These are phyloP conservation scores for Ciona savignyi DNA, from an alignment of 23 tunicate species.

Conservation along the genomic window DNA sequence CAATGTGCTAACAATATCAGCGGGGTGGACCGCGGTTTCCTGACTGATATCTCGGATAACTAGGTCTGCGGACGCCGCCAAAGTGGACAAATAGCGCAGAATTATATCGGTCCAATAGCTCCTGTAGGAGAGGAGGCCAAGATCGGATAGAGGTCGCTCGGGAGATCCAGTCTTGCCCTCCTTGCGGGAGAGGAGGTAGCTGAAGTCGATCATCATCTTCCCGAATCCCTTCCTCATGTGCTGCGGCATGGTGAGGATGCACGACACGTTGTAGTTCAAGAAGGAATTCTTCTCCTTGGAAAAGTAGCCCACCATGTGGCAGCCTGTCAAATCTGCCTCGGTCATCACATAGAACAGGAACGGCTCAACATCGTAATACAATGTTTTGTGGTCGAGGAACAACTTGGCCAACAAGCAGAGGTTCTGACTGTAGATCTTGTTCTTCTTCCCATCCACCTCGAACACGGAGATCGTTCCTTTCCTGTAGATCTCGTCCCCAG, in stretches of 20 bases:
- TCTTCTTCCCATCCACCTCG: conserved; percentile 95
- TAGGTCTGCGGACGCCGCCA: conserved; percentile 39
- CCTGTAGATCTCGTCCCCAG: conserved; percentile 96
- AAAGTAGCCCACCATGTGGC: conserved; percentile 96
- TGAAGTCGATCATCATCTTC: conserved; percentile 90
- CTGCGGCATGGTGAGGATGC: conserved; percentile 92
- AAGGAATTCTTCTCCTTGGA: conserved; percentile 96
- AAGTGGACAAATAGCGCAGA: conserved; percentile 43
- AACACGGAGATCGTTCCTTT: conserved; percentile 81
- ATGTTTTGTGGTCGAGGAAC: conserved; percentile 87
- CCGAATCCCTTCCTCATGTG: conserved; percentile 96
- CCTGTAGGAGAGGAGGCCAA: conserved; percentile 76
- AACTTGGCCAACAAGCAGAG: conserved; percentile 93
- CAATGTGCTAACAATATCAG: conserved; percentile 85
- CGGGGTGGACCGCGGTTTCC: conserved; percentile 81
- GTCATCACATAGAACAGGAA: conserved; percentile 97
- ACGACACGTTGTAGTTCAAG: conserved; percentile 90
- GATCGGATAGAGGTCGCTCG: conserved; percentile 88
- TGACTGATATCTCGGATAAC: conserved; percentile 83
- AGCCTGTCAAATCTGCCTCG: conserved; percentile 74
- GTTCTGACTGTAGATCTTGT: conserved; percentile 95
- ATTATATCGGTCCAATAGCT: conserved; percentile 97
- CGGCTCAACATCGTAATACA: conserved; percentile 93
- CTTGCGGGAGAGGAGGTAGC: conserved; percentile 67
- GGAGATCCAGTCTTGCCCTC: conserved; percentile 95